Conservation (phyloP, 2,113 vertebrate species). For the Rhynchomys soricoides region DNA sequence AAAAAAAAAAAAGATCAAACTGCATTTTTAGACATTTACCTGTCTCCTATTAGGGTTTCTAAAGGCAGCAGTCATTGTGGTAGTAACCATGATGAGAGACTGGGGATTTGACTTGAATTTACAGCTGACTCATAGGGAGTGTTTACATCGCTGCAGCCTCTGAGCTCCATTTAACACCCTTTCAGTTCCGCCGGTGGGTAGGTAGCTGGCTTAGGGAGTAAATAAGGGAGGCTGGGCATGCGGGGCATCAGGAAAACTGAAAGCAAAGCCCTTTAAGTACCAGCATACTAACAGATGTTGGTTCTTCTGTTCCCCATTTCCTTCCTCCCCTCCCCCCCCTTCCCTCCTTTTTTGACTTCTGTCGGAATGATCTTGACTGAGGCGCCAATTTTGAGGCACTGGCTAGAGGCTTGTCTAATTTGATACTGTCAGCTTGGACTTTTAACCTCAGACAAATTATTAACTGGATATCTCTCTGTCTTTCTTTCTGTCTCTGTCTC, state of each 20-base stretch:
- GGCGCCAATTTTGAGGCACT: background rate
- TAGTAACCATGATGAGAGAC: constrained; percentile 77
- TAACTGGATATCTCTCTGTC: background rate
- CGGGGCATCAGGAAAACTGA: background rate
- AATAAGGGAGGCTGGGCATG: background rate
- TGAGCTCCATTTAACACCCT: constrained; percentile 69
- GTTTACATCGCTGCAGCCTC: constrained; percentile 53
- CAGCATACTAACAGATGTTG: background rate
- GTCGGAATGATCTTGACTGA: constrained; percentile 17
- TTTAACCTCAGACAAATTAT: background rate
- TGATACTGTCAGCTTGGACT: constrained; percentile 24
- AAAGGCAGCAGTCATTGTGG: constrained; percentile 72
- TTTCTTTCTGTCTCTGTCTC: background rate
- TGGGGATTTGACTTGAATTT: constrained; percentile 76
- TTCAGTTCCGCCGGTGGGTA: constrained; percentile 52
- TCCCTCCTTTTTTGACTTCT: background rate
- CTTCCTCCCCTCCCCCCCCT: background rate
- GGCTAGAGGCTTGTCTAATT: background rate
- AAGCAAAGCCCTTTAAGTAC: background rate
- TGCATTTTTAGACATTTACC: constrained; percentile 51
- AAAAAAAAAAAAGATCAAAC: constrained; percentile 35
- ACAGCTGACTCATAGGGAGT: constrained; percentile 81
- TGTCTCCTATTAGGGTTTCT: constrained; percentile 63
- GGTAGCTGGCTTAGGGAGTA: background rate
- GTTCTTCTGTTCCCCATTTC: background rate